Conservation (phyloP, 1,140 invertebrate genomes). For the Caenorhabditis elegans region DNA sequence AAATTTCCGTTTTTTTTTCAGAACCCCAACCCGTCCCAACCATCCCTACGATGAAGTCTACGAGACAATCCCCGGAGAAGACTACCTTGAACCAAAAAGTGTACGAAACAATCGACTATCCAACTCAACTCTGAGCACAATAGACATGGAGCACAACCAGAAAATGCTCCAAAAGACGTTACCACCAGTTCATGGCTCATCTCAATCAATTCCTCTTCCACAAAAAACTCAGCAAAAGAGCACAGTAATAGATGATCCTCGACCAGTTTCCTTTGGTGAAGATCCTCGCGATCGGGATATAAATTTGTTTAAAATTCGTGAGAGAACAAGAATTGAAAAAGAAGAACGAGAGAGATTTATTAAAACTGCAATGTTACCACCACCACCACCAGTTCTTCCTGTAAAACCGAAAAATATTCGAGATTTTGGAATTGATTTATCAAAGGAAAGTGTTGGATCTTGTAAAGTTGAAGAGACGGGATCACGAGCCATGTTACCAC, state of each 20-base stretch:
- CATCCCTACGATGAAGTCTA: constrained; percentile 38
- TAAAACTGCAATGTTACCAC: neutral
- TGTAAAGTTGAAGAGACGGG: neutral
- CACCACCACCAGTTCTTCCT: constrained; percentile 6
- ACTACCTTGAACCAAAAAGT: constrained; percentile 44
- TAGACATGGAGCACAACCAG: neutral
- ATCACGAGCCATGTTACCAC: neutral
- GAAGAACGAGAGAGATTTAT: constrained; percentile 32
- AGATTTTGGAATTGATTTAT: constrained; percentile 39
- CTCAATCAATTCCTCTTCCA: constrained; percentile 30
- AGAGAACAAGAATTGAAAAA: constrained; percentile 33
- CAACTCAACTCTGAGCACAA: neutral
- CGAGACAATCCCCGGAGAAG: constrained; percentile 28
- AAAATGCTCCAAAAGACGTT: constrained; percentile 1
- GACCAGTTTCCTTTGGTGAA: constrained; percentile 20
- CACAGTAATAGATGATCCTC: constrained; percentile 40
- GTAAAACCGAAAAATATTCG: constrained; percentile 14
- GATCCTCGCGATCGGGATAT: neutral
- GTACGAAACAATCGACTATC: constrained; percentile 1
- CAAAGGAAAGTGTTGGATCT: constrained; percentile 16
- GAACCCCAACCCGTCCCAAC: neutral
- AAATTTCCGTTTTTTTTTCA: neutral
- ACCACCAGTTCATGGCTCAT: constrained; percentile 20
- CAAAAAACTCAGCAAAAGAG: neutral
- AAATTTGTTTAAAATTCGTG: neutral